Base-by-base conservation (phyloP, 2,888 invertebrate species). In the Limnephilus lunatus region DNA sequence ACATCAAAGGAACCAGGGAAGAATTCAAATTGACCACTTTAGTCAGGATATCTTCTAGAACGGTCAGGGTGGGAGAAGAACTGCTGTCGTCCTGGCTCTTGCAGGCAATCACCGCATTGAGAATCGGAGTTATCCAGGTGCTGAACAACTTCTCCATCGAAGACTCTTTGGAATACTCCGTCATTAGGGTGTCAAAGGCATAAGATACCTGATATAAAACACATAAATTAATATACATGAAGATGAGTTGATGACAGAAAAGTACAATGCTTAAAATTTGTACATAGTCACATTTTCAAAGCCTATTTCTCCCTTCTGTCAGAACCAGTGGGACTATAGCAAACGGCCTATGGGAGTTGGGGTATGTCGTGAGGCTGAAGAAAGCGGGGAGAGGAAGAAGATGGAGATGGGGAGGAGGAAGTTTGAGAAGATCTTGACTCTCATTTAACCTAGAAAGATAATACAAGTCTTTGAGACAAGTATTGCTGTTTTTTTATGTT, bases 111-210 rank as follows among this genome's bases (percentile, higher is more conserved):
- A 93, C 39, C 12, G 87, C 83, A 80, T 87, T 81, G 19, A 93
- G 92, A 80, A 94, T 86, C 94, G 95, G 94, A 85, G 93, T 80
- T 2, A 97, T 95, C 97, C 97, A 97, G 3, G 94, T 94, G 0
- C 94, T 94, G 44, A 95, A 94, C 97, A 97, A 97, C 1, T 94
- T 94, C 30, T 94, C 94, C 80, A 94, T 94, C 14, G 94, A 92
- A 3, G 94, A 94, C 92, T 96, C 95, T 80, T 95, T 94, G 83
- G 95, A 95, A 94, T 96, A 95, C 85, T 95, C 95, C 30, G 94
- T 94, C 96, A 97, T 96, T 93, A 97, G 94, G 9, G 95, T 95
- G 94, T 97, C 96, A 94, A 96, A 97, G 30, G 97, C 95, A 94
- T 95, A 96, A 94, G 94, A 96, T 93, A 95, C 96, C 97, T 95